Evolutionary conservation across 2,113 vertebrate genomes (phyloP), one percentile per base, ranked within the genome.

Genomic region (Egretta garzetta): DNA sequence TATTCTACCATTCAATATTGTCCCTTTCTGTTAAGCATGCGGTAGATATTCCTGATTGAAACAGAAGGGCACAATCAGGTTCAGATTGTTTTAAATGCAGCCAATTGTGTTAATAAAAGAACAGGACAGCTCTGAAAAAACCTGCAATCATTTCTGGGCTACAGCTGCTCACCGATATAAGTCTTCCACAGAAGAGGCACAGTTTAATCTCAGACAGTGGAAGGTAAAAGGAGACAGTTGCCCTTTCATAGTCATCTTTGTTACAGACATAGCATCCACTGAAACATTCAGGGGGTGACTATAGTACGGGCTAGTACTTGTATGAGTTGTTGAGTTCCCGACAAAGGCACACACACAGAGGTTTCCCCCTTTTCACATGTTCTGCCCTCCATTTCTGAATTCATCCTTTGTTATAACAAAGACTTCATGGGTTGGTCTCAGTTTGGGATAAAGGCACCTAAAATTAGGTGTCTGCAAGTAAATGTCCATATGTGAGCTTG

Each of bases 41-140:
- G 68, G 93, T 74, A 94, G 60, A 56, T 67, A 72, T 11, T 86
- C 86, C 70, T 91, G 60, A 82, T 7, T 37, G n/a, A 92, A 97
- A 79, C 83, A 95, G 77, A 96, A 96, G 91, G 83, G 28, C 35
- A 82, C 15, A 89, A 96, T 92, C 74, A 94, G 72, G 43, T 81
- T 96, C 45, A 50, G 24, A 81, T 86, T 80, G 75, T 84, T 91
- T 93, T 86, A 80, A 95, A 85, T 85, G 66, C 45, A 84, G 85
- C 49, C 80, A 95, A 80, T 49, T 49, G 9, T 72, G 27, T 72
- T 89, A 93, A 95, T 56, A 88, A 82, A 81, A 95, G 23, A 85
- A 73, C 22, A 85, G 56, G 43, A 63, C 24, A 79, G 39, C 41
- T 60, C 60, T 32, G 47, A 64, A 67, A 88, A 92, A 90, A 86